These are phyloP conservation scores for Nibea albiflora DNA, from an alignment of 2,113 vertebrate species.

Conservation along the genomic window DNA sequence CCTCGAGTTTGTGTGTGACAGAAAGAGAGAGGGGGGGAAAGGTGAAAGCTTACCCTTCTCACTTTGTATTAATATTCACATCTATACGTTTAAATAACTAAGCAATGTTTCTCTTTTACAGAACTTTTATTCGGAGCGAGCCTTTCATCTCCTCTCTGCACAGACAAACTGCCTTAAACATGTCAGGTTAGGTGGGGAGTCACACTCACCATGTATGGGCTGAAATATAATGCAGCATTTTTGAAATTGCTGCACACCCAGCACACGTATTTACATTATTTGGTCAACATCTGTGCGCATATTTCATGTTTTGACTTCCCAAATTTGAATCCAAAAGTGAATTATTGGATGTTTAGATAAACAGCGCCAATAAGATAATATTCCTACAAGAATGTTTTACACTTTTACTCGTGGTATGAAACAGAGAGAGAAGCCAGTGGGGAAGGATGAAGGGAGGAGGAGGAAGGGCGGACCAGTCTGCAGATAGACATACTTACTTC, in stretches of 20 bases:
- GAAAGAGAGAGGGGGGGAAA: neutral
- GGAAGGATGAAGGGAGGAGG: slow-evolving; percentile 59
- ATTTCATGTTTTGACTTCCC: neutral
- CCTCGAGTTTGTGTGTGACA: neutral
- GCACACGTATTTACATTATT: neutral
- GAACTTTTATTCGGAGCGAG: neutral
- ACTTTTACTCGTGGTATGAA: neutral
- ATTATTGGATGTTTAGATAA: neutral
- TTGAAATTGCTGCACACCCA: no score
- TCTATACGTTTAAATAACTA: neutral
- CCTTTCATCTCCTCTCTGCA: slow-evolving; percentile 16
- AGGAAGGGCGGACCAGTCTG: slow-evolving; percentile 57
- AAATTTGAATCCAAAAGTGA: neutral
- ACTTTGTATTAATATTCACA: slow-evolving; percentile 1
- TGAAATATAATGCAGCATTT: neutral
- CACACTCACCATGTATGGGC: slow-evolving; percentile 24
- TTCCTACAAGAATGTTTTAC: slow-evolving; percentile 5
- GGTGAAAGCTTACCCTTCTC: slow-evolving; percentile 2
- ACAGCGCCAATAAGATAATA: neutral
- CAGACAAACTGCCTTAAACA: slow-evolving; percentile 35
- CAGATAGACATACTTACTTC: slow-evolving; percentile 42
- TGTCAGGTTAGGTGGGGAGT: slow-evolving; percentile 1
- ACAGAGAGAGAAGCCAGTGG: slow-evolving; percentile 36
- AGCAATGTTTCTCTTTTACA: slow-evolving; percentile 11
- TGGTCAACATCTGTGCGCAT: neutral